Evolutionary conservation across 2,113 vertebrate species (phyloP).

Genomic region (Epinephelus fuscoguttatus): DNA sequence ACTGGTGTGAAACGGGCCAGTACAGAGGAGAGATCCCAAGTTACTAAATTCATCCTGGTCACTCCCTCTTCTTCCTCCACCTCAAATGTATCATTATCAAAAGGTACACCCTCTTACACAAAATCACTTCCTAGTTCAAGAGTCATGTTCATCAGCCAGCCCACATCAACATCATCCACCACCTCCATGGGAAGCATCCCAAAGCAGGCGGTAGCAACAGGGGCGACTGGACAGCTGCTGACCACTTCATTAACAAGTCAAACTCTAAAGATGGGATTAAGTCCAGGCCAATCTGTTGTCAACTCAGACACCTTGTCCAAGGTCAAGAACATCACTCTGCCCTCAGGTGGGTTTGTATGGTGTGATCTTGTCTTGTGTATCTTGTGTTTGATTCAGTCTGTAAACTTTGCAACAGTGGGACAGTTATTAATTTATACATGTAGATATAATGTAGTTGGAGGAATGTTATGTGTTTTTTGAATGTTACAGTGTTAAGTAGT

Average conservation of each 20-base stretch:
- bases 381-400: not conserved
- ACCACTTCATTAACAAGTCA: constrained; percentile 85
- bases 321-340: constrained; percentile 75
- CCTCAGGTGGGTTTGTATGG: constrained; percentile 74
- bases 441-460: not conserved
- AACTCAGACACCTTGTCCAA: constrained; percentile 80
- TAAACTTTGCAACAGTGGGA: not conserved
- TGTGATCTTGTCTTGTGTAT: not conserved
- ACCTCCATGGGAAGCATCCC: constrained; percentile 59
- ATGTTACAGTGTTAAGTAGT: not conserved
- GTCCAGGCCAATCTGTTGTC: constrained; percentile 85
- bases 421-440: not conserved
- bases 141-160: constrained; percentile 89
- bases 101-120: constrained; percentile 77
- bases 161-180: constrained; percentile 60
- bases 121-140: constrained; percentile 83
- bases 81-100: constrained; percentile 71
- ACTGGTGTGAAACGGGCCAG: constrained; percentile 72
- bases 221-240: constrained; percentile 37
- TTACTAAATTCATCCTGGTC: constrained; percentile 90
- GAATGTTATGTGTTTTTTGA: not conserved
- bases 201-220: constrained; percentile 53
- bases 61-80: constrained; percentile 84
- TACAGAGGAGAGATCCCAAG: constrained; percentile 79
- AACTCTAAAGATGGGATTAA: constrained; percentile 88